Evolutionary conservation across 2,797 vertebrate species (phyloP), one percentile per base, ranked within the genome.

Genomic region (Scomberomorus guttatus): DNA sequence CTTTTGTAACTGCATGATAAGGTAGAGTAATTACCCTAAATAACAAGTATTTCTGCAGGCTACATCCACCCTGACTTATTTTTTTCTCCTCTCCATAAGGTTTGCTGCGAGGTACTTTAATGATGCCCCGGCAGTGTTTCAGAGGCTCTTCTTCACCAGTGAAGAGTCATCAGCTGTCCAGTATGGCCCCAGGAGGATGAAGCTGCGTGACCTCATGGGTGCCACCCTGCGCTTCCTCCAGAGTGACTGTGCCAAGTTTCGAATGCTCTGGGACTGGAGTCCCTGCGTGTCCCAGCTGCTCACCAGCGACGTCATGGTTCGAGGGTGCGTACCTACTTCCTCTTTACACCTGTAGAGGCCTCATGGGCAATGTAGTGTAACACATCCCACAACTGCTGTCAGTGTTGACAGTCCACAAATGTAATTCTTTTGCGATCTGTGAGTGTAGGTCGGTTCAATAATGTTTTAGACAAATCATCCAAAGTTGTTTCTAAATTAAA

Each of bases 241-340:
- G 42, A 97, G 96, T 20, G 97, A 98, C 18, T 97, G 95, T 37
- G 91, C 94, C 20, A 94, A 96, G 74, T 99, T 97, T 79, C 90
- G 95, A 29, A 96, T 97, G 7, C 93, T 98, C 0, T 99, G 98
- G 98, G 97, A 99, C 92, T 99, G 98, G 98, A 99, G 98, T 46
- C 97, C 97, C 34, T 99, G 98, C 64, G 92, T 99, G 34, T 98
- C 98, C 1, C 96, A 98, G 83, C 96, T 99, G 37, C 97, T 97
- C 83, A 98, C 97, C 86, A 98, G 98, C 0, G 98, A 99, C 57
- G 93, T 97, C 68, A 94, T 98, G 93, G 98, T 99, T 22, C 96
- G 98, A 88, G 97, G 98, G 98, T 99, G 82, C 1, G 96, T 90
- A 76, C 5, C 56, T 55, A 3, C 6, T 24, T 63, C 32, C 8